These are phyloP conservation scores for Hermatobates lingyangjiaoensis DNA, from an alignment of 1,140 invertebrate genomes.

Conservation along the genomic window DNA sequence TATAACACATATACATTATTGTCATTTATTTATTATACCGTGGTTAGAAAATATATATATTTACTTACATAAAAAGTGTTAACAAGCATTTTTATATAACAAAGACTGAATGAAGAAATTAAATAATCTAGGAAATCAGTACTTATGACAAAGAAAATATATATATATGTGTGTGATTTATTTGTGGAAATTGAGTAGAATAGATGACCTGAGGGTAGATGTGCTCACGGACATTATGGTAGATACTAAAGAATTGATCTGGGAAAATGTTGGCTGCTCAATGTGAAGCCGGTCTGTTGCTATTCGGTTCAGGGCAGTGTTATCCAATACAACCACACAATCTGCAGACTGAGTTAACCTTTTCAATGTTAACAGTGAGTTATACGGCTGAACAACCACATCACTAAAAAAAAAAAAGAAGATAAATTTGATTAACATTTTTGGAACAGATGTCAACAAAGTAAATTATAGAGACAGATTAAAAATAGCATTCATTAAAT, in stretches of 20 bases:
- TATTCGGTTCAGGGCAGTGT: slow-evolving; percentile 91
- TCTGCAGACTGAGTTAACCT: slow-evolving; percentile 89
- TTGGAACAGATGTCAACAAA: no score
- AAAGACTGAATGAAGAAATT: not conserved
- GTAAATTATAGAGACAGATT: no score
- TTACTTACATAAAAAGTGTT: slow-evolving; percentile 19
- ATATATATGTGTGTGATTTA: no score
- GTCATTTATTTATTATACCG: no score
- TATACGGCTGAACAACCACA: slow-evolving; percentile 98
- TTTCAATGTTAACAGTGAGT: slow-evolving; percentile 87
- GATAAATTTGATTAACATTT: no score
- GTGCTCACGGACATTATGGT: slow-evolving; percentile 98
- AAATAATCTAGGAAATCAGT: not conserved
- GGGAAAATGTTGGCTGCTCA: slow-evolving; percentile 86
- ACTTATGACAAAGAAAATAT: no score
- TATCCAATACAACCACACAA: slow-evolving; percentile 95
- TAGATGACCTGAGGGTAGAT: slow-evolving; percentile 57
- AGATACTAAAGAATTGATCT: slow-evolving; percentile 94
- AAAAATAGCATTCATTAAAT: no score
- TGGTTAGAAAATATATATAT: no score
- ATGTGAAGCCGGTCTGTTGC: slow-evolving; percentile 87
- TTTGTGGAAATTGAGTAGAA: not conserved
- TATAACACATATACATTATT: no score
- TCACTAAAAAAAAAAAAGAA: slow-evolving; percentile 43
- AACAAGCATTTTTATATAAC: no score